phyloP scores from a whole-genome alignment of 2,888 invertebrate species.

The Chloromyia formosa region DNA sequence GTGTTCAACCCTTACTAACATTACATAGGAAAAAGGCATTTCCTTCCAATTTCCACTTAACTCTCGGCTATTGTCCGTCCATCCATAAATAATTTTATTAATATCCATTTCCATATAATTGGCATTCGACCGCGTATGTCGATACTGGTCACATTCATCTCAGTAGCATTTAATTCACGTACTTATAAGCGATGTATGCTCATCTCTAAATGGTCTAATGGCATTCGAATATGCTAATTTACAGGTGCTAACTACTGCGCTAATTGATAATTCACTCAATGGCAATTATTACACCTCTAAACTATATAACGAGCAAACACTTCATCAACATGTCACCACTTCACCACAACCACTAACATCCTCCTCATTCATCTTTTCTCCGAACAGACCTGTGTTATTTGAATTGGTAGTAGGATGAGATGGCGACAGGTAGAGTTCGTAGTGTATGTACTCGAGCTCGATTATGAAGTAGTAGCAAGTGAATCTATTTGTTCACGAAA shows the following conservation, averaged over 20 bases:
- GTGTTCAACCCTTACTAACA: too few relatives aligned
- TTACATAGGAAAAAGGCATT: too few relatives aligned
- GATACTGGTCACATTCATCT: too few relatives aligned
- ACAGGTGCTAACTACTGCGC: constrained; percentile 32
- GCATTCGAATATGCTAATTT: constrained; percentile 41
- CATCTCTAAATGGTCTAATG: constrained; percentile 30
- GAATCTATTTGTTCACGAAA: constrained; percentile 29
- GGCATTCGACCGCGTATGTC: too few relatives aligned
- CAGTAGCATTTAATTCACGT: too few relatives aligned
- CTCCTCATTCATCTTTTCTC: neutral
- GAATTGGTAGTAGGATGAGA: too few relatives aligned
- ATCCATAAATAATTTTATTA: neutral
- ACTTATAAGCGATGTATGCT: neutral
- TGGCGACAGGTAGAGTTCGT: too few relatives aligned
- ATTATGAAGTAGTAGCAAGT: neutral
- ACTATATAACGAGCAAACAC: constrained; percentile 35
- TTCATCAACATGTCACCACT: constrained; percentile 11
- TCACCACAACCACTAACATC: neutral
- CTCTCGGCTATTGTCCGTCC: neutral
- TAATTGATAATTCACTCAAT: constrained; percentile 41
- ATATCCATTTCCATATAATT: neutral
- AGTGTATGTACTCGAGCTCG: neutral
- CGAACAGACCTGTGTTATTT: too few relatives aligned
- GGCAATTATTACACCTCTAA: constrained; percentile 41
- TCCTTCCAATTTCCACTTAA: neutral